A percentile compares a stretch with the other conserved stretches of the same genome.
Evolutionary conservation across 2,797 vertebrate genomes (phyloP).

Genomic region (Sandelia bainsii): DNA sequence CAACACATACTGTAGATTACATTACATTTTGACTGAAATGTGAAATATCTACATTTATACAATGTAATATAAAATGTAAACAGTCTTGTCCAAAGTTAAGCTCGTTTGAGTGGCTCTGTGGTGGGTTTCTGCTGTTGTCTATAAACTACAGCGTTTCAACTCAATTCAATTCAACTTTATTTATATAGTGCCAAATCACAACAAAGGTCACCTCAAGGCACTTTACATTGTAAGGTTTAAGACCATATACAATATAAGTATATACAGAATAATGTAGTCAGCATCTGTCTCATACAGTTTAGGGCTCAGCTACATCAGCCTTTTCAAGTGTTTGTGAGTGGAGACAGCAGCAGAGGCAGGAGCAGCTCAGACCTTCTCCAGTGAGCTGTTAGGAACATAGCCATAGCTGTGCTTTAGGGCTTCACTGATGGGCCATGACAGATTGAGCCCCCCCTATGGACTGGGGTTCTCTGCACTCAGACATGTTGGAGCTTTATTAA

Average conservation of each 20-base stretch:
- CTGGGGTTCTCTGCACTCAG: slow-evolving; percentile 57
- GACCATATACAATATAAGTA: too few species aligned
- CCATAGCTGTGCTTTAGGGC: slow-evolving; percentile 56
- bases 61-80: too few species aligned
- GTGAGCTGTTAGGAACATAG: slow-evolving; percentile 54
- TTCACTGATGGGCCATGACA: slow-evolving; percentile 68
- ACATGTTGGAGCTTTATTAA: slow-evolving; percentile 68
- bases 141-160: neutral
- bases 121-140: neutral
- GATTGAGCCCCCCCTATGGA: slow-evolving; percentile 64
- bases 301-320: slow-evolving; percentile 14
- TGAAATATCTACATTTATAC: too few species aligned
- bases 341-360: slow-evolving; percentile 29
- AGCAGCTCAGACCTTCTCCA: slow-evolving; percentile 41
- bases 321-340: slow-evolving; percentile 6
- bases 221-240: too few species aligned
- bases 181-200: too few species aligned
- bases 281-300: slow-evolving; percentile 28
- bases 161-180: too few species aligned
- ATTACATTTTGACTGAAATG: neutral
- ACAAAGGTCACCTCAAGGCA: too few species aligned
- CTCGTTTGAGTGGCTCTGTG: neutral
- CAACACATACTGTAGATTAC: neutral
- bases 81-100: neutral
- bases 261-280: too few species aligned